Evolutionary conservation across 2,888 invertebrate species (phyloP).

Genomic region (Macrosiphum euphorbiae): DNA sequence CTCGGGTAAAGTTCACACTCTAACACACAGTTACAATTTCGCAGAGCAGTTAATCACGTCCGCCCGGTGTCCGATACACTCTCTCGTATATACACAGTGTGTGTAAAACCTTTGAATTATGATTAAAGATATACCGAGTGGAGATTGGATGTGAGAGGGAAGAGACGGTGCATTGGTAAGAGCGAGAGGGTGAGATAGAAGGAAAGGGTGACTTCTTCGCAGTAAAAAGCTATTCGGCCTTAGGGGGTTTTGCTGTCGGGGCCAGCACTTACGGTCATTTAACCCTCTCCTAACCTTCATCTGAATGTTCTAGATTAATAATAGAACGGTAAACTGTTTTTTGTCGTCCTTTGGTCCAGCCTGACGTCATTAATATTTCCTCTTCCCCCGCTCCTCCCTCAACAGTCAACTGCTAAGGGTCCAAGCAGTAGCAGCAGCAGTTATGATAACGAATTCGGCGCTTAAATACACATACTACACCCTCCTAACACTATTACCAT

Average conservation of each 20-base stretch:
- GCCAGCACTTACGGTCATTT: slow-evolving; percentile 65
- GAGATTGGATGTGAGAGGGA: neutral
- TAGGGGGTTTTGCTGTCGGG: slow-evolving; percentile 63
- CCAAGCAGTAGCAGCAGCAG: slow-evolving; percentile 51
- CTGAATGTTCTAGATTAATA: slow-evolving; percentile 64
- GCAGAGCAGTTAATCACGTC: slow-evolving; percentile 63
- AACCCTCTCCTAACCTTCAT: slow-evolving; percentile 64
- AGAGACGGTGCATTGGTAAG: slow-evolving; percentile 8
- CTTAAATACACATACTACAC: slow-evolving; percentile 52
- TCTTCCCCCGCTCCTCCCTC: neutral
- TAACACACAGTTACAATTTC: slow-evolving; percentile 60
- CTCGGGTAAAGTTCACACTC: slow-evolving; percentile 61
- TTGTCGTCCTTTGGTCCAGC: slow-evolving; percentile 60
- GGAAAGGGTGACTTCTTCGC: slow-evolving; percentile 64
- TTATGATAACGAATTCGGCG: slow-evolving; percentile 63
- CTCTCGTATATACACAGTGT: slow-evolving; percentile 49
- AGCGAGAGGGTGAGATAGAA: slow-evolving; percentile 36
- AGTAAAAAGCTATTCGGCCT: slow-evolving; percentile 64
- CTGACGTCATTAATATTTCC: slow-evolving; percentile 64
- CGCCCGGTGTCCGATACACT: slow-evolving; percentile 63
- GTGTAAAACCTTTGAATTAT: slow-evolving; percentile 65
- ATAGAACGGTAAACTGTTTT: slow-evolving; percentile 65
- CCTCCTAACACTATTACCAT: neutral
- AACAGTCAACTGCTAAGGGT: slow-evolving; percentile 37
- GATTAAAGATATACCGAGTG: slow-evolving; percentile 62